These are phyloP conservation scores for Willowsia nigromaculata DNA, from an alignment of 2,888 invertebrate species.

Conservation along the genomic window DNA sequence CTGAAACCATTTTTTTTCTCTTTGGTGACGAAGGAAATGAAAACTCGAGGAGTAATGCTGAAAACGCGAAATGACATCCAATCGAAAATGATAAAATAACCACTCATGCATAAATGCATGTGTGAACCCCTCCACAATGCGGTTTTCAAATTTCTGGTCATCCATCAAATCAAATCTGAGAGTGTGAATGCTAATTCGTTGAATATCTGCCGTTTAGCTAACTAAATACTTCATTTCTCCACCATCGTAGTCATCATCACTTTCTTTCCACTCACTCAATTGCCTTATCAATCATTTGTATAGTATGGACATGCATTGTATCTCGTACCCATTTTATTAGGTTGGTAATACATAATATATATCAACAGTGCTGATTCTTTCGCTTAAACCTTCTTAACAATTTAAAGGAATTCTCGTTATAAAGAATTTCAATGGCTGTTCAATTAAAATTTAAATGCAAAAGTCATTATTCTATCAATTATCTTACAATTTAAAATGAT, in stretches of 20 bases:
- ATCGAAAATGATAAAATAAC: neutral
- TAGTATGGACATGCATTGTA: no score
- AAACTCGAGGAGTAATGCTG: neutral
- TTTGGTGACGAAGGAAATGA: neutral
- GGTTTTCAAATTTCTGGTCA: slow-evolving; percentile 61
- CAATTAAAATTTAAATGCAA: no score
- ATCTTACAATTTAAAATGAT: no score
- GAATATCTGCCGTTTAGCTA: slow-evolving; percentile 38
- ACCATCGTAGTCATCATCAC: neutral
- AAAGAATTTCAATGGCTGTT: no score
- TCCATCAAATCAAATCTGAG: slow-evolving; percentile 64
- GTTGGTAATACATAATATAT: no score
- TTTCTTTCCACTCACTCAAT: neutral
- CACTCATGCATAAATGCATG: slow-evolving; percentile 38
- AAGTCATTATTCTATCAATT: no score
- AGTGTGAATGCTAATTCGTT: slow-evolving; percentile 44
- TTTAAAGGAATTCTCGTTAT: no score
- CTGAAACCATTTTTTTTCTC: neutral
- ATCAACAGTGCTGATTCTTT: no score
- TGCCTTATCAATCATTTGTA: no score
- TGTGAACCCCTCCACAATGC: slow-evolving; percentile 48
- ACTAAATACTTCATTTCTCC: slow-evolving; percentile 14
- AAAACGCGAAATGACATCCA: neutral
- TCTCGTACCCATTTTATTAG: no score
- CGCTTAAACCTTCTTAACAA: no score